Conservation (phyloP, 1,140 invertebrate genomes). For the Pararge aegeria region DNA sequence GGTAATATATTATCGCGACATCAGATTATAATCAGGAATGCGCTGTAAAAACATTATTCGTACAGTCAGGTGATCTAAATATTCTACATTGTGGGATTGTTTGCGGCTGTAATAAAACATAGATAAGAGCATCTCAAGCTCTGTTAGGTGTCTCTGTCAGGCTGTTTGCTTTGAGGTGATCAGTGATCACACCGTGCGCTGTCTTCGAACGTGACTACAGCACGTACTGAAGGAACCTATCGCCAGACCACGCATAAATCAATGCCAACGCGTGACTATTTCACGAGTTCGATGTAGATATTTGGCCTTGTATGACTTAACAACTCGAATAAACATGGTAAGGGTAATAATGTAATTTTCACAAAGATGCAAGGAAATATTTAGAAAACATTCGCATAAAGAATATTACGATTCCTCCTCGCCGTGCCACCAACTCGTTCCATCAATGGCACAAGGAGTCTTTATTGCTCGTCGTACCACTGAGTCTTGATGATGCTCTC, state of each 20-base stretch:
- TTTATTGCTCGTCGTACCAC: too few species aligned
- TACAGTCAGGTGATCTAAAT: conserved; percentile 68
- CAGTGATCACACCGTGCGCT: conserved; percentile 22
- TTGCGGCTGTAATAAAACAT: conserved; percentile 43
- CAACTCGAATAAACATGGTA: too few species aligned
- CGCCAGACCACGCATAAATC: conserved; percentile 39
- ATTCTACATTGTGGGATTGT: conserved; percentile 59
- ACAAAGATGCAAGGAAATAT: too few species aligned
- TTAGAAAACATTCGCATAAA: too few species aligned
- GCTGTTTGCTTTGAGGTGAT: too few species aligned
- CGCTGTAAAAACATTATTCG: conserved; percentile 70
- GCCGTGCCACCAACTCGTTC: too few species aligned
- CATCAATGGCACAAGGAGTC: too few species aligned
- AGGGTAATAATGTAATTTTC: too few species aligned
- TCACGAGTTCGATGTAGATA: conserved; percentile 19
- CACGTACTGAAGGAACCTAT: conserved; percentile 58
- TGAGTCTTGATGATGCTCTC: too few species aligned
- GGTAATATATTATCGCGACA: conserved; percentile 55
- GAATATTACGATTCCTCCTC: too few species aligned
- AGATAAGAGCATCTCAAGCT: conserved; percentile 51
- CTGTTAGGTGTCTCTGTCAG: too few species aligned
- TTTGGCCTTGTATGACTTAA: conserved; percentile 8
- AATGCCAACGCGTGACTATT: conserved; percentile 29
- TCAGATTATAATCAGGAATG: conserved; percentile 67
- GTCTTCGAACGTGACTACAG: conserved; percentile 50